Evolutionary conservation across 2,113 vertebrate species (phyloP), one percentile per base, ranked within the genome.

Genomic region (Serinus canaria): DNA sequence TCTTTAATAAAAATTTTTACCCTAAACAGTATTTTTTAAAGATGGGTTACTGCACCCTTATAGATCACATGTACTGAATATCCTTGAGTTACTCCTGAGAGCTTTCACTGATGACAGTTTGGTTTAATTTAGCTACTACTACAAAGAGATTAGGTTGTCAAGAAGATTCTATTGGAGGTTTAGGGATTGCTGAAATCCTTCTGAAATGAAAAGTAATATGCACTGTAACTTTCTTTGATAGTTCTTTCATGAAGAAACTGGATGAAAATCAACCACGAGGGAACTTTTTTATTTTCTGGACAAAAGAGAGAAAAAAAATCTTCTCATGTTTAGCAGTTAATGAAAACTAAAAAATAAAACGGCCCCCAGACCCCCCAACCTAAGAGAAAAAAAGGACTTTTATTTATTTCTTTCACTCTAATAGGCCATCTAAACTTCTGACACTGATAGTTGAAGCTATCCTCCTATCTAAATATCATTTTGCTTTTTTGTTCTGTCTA

Each of bases 61-160:
- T 55, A 90, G 46, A 59, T 76, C 21, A 62, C 30, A 39, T 64
- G n/a, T 73, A 81, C 78, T 77, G 87, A 94, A 90, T 91, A 89
- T 96, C 70, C 78, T 90, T 94, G 78, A 90, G 63, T 92, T 90
- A 83, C 63, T 94, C 87, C 87, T 95, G 93, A 95, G 93, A 87
- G 87, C 50, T 91, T 95, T 77, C 70, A 91, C 46, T 95, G 75
- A 86, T 96, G 95, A 83, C 87, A 95, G 91, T 95, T 95, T 91
- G 87, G 91, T 97, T 97, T 96, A 95, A 97, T 95, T 96, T 93
- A 94, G 82, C 64, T 92, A 92, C 72, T 37, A 75, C 93, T 94
- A 96, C 59, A 88, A 93, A 96, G 94, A 95, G 90, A 96, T 94
- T 88, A 95, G 72, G 68, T 95, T 96, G 95, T 96, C 90, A 96